Base-by-base conservation (phyloP, 2,888 invertebrate genomes). In the Lepetodrilus schrolli region DNA sequence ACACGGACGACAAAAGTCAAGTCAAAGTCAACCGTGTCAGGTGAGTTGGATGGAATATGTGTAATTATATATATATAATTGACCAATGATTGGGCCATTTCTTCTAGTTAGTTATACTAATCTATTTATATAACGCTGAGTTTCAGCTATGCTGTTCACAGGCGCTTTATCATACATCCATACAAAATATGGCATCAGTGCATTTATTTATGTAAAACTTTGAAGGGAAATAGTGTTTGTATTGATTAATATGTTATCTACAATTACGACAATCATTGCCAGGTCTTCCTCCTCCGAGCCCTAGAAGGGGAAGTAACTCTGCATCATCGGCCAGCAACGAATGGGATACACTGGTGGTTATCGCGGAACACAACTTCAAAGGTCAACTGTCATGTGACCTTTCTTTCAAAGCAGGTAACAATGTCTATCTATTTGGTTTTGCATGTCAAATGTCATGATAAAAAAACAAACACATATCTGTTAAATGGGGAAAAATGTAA, bases 331-430 rank as follows among this genome's bases (percentile, higher is more conserved):
- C n/a, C 1, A 48, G 48, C 21, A 17, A 7, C 20, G 34, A 17
- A 17, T 58, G 58, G 58, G 58, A 58, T 17, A 23, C 23, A 7
- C 34, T 58, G 13, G 1, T 66, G 23, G 84, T 74, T 7, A 79
- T 75, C 30, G 87, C 88, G 0, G 66, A 81, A 7, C 81, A 79
- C 78, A 43, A 78, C 20, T 89, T 78, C 68, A 72, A 80, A 21
- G 87, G 77, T 26, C 79, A 86, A 69, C 74, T 86, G 65, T 79
- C 82, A n/a, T 87, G 86, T 82, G 89, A 89, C 74, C 75, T 89
- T 17, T 80, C 84, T 1, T 88, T 89, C 43, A 78, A 79, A 71
- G 43, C 77, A 77, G 88, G 88, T 88, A 51, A n/a, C n/a, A n/a
- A n/a, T n/a, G n/a, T n/a, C n/a, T n/a, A n/a, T n/a, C n/a, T n/a